Percentiles rank a stretch among this genome's conserved stretches.
phyloP scores from a whole-genome alignment of 35 echinoderm and acorn worm species.

The Hemicentrotus pulcherrimus region DNA sequence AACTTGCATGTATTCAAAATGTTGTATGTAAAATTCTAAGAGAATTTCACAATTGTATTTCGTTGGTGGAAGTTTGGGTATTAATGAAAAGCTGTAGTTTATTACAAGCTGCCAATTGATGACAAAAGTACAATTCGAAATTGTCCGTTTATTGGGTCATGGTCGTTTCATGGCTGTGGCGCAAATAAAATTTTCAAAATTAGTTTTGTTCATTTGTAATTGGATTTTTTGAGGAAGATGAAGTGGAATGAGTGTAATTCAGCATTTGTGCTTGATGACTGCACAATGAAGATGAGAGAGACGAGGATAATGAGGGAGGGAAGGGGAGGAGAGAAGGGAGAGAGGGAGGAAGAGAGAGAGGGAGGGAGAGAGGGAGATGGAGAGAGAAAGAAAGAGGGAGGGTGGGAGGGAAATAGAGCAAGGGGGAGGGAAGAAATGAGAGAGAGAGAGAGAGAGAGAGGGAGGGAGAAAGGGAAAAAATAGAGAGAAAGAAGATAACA shows the following conservation, averaged over 20 bases:
- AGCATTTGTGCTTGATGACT: background rate
- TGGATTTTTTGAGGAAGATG: background rate
- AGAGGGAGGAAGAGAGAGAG: too few relatives aligned
- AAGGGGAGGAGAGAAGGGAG: too few relatives aligned
- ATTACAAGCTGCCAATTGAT: background rate
- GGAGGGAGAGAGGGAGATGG: too few relatives aligned
- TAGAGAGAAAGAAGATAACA: too few relatives aligned
- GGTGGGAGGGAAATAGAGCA: too few relatives aligned
- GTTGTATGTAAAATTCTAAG: too few relatives aligned
- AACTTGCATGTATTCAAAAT: too few relatives aligned
- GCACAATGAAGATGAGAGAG: background rate
- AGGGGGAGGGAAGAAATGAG: too few relatives aligned
- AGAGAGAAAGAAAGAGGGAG: too few relatives aligned
- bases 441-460: too few relatives aligned
- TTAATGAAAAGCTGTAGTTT: background rate
- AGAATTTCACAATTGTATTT: background rate
- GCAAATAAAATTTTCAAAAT: background rate
- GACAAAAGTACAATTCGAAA: background rate
- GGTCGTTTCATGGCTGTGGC: background rate
- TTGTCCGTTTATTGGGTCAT: background rate
- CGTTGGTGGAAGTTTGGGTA: background rate
- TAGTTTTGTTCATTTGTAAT: background rate
- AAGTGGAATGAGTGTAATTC: background rate
- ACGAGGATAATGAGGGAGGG: background rate
- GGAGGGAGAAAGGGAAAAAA: too few relatives aligned